phyloP scores from a whole-genome alignment of 2,888 invertebrate genomes.

The Sminthurinus aureus region DNA sequence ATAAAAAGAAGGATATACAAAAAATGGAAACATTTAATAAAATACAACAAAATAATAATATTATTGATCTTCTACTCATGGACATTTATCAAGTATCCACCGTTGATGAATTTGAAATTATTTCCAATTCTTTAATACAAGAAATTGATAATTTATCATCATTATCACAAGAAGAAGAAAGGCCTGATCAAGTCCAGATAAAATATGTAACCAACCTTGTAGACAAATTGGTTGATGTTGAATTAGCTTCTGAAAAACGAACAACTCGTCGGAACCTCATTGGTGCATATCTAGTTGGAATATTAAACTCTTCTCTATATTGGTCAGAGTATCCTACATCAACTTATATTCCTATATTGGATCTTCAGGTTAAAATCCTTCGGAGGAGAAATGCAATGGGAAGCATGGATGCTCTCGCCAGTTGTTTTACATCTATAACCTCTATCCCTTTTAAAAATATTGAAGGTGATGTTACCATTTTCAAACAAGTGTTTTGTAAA shows the following conservation, averaged over 20 bases:
- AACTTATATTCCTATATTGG: slow-evolving; percentile 44
- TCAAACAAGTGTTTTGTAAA: slow-evolving; percentile 49
- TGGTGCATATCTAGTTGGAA: slow-evolving; percentile 45
- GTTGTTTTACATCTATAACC: slow-evolving; percentile 53
- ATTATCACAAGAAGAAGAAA: slow-evolving; percentile 10
- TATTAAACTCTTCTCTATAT: slow-evolving; percentile 39
- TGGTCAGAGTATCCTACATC: slow-evolving; percentile 45
- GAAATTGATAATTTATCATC: slow-evolving; percentile 32
- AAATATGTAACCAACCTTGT: slow-evolving; percentile 38
- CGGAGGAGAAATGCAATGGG: slow-evolving; percentile 54
- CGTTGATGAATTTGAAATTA: slow-evolving; percentile 27
- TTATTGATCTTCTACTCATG: slow-evolving; percentile 7
- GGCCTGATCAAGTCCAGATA: slow-evolving; percentile 30
- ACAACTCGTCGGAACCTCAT: slow-evolving; percentile 44
- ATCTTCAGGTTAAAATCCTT: slow-evolving; percentile 50
- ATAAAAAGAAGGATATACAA: not conserved
- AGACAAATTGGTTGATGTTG: slow-evolving; percentile 49
- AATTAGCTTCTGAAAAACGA: slow-evolving; percentile 48
- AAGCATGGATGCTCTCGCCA: slow-evolving; percentile 46
- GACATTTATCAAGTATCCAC: slow-evolving; percentile 26
- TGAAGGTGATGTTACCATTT: slow-evolving; percentile 39
- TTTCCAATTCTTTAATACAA: slow-evolving; percentile 16
- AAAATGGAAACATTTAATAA: not conserved
- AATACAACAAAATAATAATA: not conserved
- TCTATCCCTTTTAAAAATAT: slow-evolving; percentile 51